A percentile compares a stretch with the other conserved stretches of the same genome.
Evolutionary conservation across 1,140 invertebrate genomes (phyloP).

Genomic region (Solenopsis invicta): DNA sequence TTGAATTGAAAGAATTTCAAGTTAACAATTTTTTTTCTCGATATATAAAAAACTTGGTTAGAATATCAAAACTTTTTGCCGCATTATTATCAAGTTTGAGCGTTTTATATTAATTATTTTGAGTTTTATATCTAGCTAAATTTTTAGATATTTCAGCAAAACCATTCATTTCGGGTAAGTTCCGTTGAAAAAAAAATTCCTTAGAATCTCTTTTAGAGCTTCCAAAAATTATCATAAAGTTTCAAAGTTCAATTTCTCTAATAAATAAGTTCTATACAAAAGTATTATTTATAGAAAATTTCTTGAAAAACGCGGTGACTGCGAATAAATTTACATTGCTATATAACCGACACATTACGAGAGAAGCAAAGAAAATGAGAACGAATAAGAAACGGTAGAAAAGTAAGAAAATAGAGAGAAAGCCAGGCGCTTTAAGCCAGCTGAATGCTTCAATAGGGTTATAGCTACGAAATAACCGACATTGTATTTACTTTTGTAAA

Average conservation of each 20-base stretch:
- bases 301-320: neutral
- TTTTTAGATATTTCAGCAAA: too few relatives aligned
- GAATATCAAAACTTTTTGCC: too few relatives aligned
- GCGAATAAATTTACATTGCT: neutral
- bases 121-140: too few relatives aligned
- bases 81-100: too few relatives aligned
- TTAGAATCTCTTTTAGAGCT: neutral
- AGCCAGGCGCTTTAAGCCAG: neutral
- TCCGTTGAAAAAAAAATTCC: neutral
- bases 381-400: neutral
- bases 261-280: conserved; percentile 10
- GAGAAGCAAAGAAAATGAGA: neutral
- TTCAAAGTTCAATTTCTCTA: neutral
- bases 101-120: too few relatives aligned
- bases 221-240: neutral
- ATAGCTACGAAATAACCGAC: neutral
- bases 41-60: too few relatives aligned
- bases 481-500: neutral
- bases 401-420: neutral
- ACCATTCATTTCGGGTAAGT: too few relatives aligned
- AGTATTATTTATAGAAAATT: neutral
- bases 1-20: too few relatives aligned
- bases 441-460: neutral
- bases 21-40: too few relatives aligned
- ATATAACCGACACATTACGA: neutral